Evolutionary conservation across 2,888 invertebrate genomes (phyloP).

Genomic region (Brenthis daphne): DNA sequence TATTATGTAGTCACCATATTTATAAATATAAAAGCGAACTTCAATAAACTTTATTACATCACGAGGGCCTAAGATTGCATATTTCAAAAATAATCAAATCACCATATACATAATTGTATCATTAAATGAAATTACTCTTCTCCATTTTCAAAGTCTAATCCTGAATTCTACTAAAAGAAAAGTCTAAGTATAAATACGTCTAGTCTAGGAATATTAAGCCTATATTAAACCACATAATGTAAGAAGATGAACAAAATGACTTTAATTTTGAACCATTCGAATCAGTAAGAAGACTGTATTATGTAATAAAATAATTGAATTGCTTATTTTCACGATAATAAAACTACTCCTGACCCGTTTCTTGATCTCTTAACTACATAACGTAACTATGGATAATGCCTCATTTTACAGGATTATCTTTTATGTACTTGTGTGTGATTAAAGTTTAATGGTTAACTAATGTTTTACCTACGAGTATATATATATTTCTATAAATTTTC

Average conservation of each 20-base stretch:
- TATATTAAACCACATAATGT: slow-evolving; percentile 11
- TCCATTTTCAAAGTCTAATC: neutral
- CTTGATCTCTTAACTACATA: neutral
- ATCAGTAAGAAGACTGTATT: slow-evolving; percentile 7
- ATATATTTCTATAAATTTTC: neutral
- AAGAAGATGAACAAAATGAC: slow-evolving; percentile 15
- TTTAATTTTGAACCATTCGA: slow-evolving; percentile 21
- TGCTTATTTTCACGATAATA: slow-evolving; percentile 13
- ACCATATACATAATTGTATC: slow-evolving; percentile 18
- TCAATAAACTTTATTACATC: slow-evolving; percentile 2
- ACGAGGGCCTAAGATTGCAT: slow-evolving; percentile 18
- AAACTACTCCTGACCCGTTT: neutral
- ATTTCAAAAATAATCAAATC: slow-evolving; percentile 18
- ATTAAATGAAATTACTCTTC: slow-evolving; percentile 4
- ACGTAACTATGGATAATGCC: neutral
- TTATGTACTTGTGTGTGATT: no score
- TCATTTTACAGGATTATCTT: neutral
- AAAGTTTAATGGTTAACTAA: no score
- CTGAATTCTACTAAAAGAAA: neutral
- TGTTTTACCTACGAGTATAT: neutral
- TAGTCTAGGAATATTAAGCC: slow-evolving; percentile 6
- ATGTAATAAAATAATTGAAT: slow-evolving; percentile 23
- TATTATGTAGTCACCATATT: neutral
- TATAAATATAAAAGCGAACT: neutral
- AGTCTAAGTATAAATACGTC: neutral